Conservation (phyloP, 2,113 vertebrate genomes). For the Xiphophorus hellerii region DNA sequence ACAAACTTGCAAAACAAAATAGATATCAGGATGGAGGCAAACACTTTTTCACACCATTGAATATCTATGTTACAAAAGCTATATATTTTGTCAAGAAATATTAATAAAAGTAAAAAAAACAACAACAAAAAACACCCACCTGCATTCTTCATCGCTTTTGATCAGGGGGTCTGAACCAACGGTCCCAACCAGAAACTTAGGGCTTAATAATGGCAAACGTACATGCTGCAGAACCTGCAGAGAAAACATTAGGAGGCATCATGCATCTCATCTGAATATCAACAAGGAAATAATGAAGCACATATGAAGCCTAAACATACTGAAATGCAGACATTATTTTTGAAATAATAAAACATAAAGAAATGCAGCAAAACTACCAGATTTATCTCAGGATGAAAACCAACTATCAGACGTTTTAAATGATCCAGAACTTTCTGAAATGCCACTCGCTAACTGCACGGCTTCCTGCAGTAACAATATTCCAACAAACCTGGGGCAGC, state of each 20-base stretch:
- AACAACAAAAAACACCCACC: conserved; percentile 72
- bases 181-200: conserved; percentile 97
- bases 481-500: conserved; percentile 88
- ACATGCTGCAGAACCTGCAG: conserved; percentile 94
- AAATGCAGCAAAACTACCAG: not conserved
- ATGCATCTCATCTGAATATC: not conserved
- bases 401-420: not conserved
- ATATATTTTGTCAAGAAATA: too few relatives aligned
- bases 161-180: conserved; percentile 98
- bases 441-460: not conserved
- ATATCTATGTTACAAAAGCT: too few relatives aligned
- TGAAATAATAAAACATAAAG: not conserved
- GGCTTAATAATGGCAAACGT: conserved; percentile 93
- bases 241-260: not conserved
- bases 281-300: not conserved
- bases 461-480: too few relatives aligned
- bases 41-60: too few relatives aligned
- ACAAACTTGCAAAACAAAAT: too few relatives aligned
- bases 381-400: not conserved
- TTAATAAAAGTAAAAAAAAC: too few relatives aligned
- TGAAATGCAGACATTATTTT: not conserved
- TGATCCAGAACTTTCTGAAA: not conserved
- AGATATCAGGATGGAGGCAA: too few relatives aligned
- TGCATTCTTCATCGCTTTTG: conserved; percentile 98
- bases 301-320: not conserved